These are phyloP conservation scores for Crossaster papposus DNA, from an alignment of 53 echinoderm and acorn worm species.

Conservation along the genomic window DNA sequence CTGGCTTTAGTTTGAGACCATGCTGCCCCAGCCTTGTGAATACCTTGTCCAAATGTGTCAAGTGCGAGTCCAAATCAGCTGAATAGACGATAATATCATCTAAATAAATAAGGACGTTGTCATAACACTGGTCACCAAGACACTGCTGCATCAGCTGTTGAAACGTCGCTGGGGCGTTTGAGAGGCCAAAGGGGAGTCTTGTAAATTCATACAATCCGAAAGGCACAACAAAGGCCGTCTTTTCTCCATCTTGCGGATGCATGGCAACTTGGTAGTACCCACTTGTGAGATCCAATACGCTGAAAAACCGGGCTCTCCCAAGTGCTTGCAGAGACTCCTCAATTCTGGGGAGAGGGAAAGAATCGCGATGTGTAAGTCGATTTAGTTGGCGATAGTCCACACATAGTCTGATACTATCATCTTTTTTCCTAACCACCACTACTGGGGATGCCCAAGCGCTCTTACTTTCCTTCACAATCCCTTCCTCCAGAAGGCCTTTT, in stretches of 20 bases:
- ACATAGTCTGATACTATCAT: not conserved
- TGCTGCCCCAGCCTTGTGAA: slow-evolving; percentile 34
- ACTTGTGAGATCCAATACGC: no score
- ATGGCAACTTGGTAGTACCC: no score
- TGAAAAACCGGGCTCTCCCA: no score
- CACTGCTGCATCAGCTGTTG: slow-evolving; percentile 19
- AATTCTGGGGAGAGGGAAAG: no score
- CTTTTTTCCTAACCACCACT: slow-evolving; percentile 53
- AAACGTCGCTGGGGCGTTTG: slow-evolving; percentile 14
- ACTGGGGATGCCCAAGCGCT: slow-evolving; percentile 66
- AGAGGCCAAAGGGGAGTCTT: no score
- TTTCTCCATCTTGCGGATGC: no score
- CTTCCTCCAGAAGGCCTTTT: slow-evolving; percentile 10
- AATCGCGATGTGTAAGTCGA: no score
- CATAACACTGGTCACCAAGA: not conserved
- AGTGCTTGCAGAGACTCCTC: no score
- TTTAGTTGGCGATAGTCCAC: no score
- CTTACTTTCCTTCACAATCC: slow-evolving; percentile 35
- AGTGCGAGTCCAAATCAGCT: slow-evolving; percentile 31
- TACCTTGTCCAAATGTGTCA: slow-evolving; percentile 50
- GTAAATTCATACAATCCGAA: no score
- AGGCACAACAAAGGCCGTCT: no score
- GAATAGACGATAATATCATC: slow-evolving; percentile 38
- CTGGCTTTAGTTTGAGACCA: slow-evolving; percentile 74
- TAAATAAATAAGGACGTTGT: not conserved